Percentiles rank a stretch among this genome's conserved stretches.
These are phyloP conservation scores for Leucoraja ocellata DNA, from an alignment of 2,797 vertebrate species.

Conservation along the genomic window DNA sequence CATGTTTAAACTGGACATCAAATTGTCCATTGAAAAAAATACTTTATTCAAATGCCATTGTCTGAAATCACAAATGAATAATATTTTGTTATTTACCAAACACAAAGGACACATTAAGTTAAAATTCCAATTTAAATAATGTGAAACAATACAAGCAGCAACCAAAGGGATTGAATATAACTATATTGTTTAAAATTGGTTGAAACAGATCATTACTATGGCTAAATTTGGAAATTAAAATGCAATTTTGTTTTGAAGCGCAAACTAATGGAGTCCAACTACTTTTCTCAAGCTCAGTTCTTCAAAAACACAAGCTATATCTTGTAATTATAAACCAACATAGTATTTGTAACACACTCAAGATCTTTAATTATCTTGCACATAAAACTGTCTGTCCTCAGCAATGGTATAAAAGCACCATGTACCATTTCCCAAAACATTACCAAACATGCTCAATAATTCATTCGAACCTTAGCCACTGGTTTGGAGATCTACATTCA, in stretches of 20 bases:
- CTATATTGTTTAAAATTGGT: neutral
- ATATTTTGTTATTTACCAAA: neutral
- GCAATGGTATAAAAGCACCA: neutral
- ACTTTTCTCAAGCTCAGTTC: neutral
- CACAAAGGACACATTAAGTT: neutral
- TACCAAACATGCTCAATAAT: neutral
- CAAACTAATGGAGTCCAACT: neutral
- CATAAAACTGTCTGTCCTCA: neutral
- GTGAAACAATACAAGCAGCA: neutral
- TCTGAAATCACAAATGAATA: neutral
- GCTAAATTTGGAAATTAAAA: slow-evolving; percentile 1
- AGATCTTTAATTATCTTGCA: neutral
- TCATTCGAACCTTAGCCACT: neutral
- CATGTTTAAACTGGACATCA: neutral
- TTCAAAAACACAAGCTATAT: neutral
- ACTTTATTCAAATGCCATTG: neutral
- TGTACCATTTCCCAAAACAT: neutral
- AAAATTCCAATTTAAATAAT: neutral
- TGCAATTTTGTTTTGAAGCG: neutral
- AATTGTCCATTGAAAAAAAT: neutral
- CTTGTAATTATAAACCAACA: neutral
- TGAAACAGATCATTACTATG: neutral
- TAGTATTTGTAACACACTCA: neutral
- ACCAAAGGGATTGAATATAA: neutral
- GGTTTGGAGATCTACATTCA: neutral